A percentile compares a stretch with the other conserved stretches of the same genome.
Evolutionary conservation across 30 jellyfish, hydroid and myxozoan species (phyloP).

Genomic region (Aurelia aurita): DNA sequence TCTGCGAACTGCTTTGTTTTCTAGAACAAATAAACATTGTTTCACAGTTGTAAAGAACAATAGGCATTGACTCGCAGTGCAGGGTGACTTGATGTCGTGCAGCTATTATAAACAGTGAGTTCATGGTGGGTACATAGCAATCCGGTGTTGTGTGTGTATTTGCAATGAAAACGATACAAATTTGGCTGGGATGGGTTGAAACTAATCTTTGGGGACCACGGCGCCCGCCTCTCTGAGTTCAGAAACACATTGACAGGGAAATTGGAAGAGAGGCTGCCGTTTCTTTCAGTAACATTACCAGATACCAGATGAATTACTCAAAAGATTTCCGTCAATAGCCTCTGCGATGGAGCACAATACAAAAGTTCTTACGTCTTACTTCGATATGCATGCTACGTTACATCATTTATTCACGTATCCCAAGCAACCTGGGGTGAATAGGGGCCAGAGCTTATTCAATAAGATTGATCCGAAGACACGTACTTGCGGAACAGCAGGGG

Average conservation of each 20-base stretch:
- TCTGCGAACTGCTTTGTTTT: no score
- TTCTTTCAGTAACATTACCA: conserved; percentile 73
- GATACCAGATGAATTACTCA: background rate
- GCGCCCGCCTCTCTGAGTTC: conserved; percentile 74
- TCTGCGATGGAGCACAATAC: conserved; percentile 58
- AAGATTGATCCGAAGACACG: conserved; percentile 51
- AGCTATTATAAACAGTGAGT: no score
- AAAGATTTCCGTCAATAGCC: conserved; percentile 20
- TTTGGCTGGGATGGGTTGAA: no score
- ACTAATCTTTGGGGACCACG: conserved; percentile 89
- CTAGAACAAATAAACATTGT: no score
- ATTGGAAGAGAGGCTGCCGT: conserved; percentile 91
- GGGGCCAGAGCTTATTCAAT: conserved; percentile 77
- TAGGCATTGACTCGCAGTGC: no score
- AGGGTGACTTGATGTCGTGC: no score
- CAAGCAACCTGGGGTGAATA: background rate
- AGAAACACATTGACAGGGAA: conserved; percentile 84
- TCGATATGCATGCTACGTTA: conserved; percentile 79
- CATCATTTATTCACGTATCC: conserved; percentile 60
- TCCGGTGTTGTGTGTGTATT: no score
- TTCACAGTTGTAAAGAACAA: no score
- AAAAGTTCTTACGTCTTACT: conserved; percentile 74
- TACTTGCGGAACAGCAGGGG: conserved; percentile 82
- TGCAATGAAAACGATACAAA: no score
- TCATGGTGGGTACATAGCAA: no score